Evolutionary conservation across 2,113 vertebrate species (phyloP).

Genomic region (Amblyopsis rosae): DNA sequence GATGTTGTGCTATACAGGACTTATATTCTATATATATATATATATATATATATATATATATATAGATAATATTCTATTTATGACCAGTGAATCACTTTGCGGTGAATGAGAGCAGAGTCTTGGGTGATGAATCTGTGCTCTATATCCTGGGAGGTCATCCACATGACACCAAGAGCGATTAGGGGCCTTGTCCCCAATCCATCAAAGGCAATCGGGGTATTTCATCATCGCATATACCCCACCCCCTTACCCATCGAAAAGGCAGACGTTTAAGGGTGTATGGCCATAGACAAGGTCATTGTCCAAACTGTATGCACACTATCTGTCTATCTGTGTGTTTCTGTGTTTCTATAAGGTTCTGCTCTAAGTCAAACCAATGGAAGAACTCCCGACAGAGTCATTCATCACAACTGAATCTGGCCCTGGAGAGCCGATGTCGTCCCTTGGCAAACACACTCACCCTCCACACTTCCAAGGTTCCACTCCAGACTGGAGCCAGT

Average conservation of each 20-base stretch:
- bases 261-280: constrained; percentile 39
- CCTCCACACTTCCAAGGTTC: constrained; percentile 47
- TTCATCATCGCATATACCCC: constrained; percentile 63
- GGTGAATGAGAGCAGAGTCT: constrained; percentile 46
- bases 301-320: constrained; percentile 30
- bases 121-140: constrained; percentile 66
- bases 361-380: constrained; percentile 45
- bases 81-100: constrained; percentile 47
- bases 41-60: too few species aligned
- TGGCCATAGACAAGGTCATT: constrained; percentile 64
- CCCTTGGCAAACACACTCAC: constrained; percentile 29
- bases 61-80: background rate
- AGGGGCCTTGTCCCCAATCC: constrained; percentile 67
- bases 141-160: constrained; percentile 68
- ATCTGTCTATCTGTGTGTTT: constrained; percentile 10
- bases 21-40: constrained; percentile 46
- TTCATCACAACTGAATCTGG: constrained; percentile 58
- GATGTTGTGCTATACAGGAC: constrained; percentile 22
- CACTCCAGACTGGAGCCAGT: constrained; percentile 34
- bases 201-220: constrained; percentile 66
- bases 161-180: constrained; percentile 69
- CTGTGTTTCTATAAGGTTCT: background rate
- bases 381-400: constrained; percentile 49
- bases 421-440: constrained; percentile 51
- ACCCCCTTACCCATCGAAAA: constrained; percentile 46